Conservation (phyloP, 35 echinoderm and acorn worm genomes). For the Stichopus chloronotus region DNA sequence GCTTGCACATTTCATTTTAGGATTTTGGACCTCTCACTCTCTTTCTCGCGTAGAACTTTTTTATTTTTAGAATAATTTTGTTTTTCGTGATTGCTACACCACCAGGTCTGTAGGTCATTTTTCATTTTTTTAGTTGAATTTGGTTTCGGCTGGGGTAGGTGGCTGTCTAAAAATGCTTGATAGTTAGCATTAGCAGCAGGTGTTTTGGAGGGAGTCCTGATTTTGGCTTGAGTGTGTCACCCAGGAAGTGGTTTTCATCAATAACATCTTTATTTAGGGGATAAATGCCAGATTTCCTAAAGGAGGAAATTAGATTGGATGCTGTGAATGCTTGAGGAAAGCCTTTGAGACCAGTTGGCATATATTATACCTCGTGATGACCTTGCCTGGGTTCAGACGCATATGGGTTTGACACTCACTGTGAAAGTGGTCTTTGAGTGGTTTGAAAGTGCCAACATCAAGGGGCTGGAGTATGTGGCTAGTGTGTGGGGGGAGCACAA, state of each 20-base stretch:
- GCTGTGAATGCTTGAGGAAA: not conserved
- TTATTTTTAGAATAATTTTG: conserved; percentile 7
- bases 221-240: not conserved
- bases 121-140: not conserved
- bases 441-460: not conserved
- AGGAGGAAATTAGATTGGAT: too few relatives aligned
- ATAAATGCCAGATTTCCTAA: too few relatives aligned
- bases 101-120: not conserved
- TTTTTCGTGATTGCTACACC: conserved; percentile 14
- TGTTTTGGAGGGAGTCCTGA: not conserved
- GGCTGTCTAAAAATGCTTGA: not conserved
- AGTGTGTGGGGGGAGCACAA: conserved; percentile 46
- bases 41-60: not conserved
- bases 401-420: conserved; percentile 15
- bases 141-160: not conserved
- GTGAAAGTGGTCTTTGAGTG: conserved; percentile 3
- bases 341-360: not conserved
- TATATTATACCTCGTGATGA: conserved; percentile 12
- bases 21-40: too few relatives aligned
- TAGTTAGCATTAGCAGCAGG: not conserved
- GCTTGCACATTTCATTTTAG: not conserved
- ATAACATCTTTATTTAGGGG: not conserved
- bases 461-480: too few relatives aligned
- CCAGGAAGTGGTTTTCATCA: conserved; percentile 28
- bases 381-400: not conserved